Base-by-base conservation (phyloP, 2,888 invertebrate species). In the Amphimallon solstitiale region DNA sequence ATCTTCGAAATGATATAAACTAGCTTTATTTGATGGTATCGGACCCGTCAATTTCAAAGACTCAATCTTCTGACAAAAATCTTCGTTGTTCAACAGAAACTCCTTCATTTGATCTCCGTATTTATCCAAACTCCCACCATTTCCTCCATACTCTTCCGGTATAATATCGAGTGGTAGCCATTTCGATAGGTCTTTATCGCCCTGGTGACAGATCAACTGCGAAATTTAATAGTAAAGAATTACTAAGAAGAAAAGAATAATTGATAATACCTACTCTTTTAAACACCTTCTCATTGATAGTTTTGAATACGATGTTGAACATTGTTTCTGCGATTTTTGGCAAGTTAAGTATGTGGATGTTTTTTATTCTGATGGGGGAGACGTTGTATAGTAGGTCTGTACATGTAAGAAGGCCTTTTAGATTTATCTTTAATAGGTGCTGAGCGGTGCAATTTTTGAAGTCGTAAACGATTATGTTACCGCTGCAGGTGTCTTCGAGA, bases 311-410 rank as follows among this genome's bases (percentile, higher is more conserved):
- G 6, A 23, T 9, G 7, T 19, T 38, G 1, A 38, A 17, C 2
- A 56, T n/a, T 4, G 40, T 21, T 21, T 46, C 37, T 9, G 48
- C 19, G 6, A 48, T 21, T 2, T 19, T 37, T 2, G 34, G 46
- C 3, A 19, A 35, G 6, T 61, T 61, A 2, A 61, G 4, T 1
- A 61, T 2, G 21, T 61, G 61, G 2, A 37, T 5, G 5, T 17
- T n/a, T 12, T 23, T 37, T 9, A 61, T 19, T 46, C 35, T 34
- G 6, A 48, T 5, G 1, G 61, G 48, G 9, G 6, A 34, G 14
- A 48, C 17, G 10, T 61, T 61, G 17, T 48, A 61, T 1, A 48
- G 3, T 12, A 61, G 17, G 19, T 61, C 29, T n/a, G 38, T n/a
- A 2, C 19, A 17, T 48, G 46, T 17, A n/a, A n/a, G 15, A 7